Evolutionary conservation across 1,140 invertebrate genomes (phyloP).

Genomic region (Megalonaias nervosa): DNA sequence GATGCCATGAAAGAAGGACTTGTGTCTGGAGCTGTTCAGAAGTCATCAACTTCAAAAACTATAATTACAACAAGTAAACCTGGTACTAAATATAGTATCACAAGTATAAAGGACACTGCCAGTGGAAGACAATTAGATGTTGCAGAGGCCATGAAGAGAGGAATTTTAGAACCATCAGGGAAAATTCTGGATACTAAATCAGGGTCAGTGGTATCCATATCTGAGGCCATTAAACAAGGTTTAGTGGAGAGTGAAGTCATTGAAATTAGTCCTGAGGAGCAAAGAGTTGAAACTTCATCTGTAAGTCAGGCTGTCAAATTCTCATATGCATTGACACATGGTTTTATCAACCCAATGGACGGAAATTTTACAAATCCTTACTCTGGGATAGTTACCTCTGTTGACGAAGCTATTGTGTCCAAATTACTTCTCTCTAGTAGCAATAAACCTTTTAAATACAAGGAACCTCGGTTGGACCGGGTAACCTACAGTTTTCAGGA

Average conservation of each 20-base stretch:
- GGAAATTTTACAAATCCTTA: conserved; percentile 86
- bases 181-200: conserved; percentile 81
- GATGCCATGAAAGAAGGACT: conserved; percentile 88
- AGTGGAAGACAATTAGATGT: conserved; percentile 48
- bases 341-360: conserved; percentile 83
- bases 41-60: conserved; percentile 65
- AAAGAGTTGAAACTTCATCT: conserved; percentile 23
- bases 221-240: conserved; percentile 85
- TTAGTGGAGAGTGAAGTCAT: conserved; percentile 80
- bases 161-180: conserved; percentile 67
- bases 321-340: conserved; percentile 84
- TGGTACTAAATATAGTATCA: conserved; percentile 69
- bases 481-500: conserved; percentile 57
- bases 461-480: conserved; percentile 43
- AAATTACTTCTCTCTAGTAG: conserved; percentile 84
- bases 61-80: conserved; percentile 48
- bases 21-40: conserved; percentile 76
- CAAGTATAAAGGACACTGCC: conserved; percentile 89
- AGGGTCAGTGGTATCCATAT: conserved; percentile 82
- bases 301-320: conserved; percentile 77
- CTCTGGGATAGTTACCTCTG: conserved; percentile 80
- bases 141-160: conserved; percentile 63
- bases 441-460: conserved; percentile 72
- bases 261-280: conserved; percentile 11
- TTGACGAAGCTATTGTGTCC: conserved; percentile 82